A percentile compares a stretch with the other conserved stretches of the same genome.
These are phyloP conservation scores for Stegostoma tigrinum DNA, from an alignment of 2,113 vertebrate genomes.

Conservation along the genomic window DNA sequence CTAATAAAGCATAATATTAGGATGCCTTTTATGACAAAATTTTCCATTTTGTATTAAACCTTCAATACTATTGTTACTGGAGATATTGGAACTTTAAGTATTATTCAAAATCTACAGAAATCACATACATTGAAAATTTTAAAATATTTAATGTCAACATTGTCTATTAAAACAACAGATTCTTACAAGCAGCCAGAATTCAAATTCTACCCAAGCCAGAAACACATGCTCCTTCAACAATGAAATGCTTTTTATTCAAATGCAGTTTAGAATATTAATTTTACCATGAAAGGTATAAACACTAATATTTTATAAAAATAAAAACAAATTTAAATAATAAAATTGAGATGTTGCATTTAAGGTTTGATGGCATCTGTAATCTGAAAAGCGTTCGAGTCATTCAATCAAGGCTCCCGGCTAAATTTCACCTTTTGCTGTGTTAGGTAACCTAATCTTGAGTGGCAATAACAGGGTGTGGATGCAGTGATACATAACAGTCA, in stretches of 20 bases:
- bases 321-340: constrained; percentile 5
- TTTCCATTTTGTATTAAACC: not conserved
- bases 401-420: not conserved
- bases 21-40: not conserved
- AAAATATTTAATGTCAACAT: not conserved
- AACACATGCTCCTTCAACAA: not conserved
- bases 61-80: not conserved
- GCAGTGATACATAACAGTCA: not conserved
- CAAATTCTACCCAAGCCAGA: not conserved
- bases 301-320: not conserved
- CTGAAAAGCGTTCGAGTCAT: not conserved
- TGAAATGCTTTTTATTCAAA: not conserved
- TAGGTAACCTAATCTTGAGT: not conserved
- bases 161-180: not conserved
- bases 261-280: not conserved
- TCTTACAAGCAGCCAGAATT: not conserved
- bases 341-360: not conserved
- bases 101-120: not conserved
- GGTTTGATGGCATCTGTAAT: not conserved
- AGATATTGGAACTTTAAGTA: not conserved
- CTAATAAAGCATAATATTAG: not conserved
- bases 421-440: not conserved
- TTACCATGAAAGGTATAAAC: not conserved
- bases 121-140: not conserved
- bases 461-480: not conserved